Conservation (phyloP, 2,797 vertebrate genomes). For the Zalophus californianus region DNA sequence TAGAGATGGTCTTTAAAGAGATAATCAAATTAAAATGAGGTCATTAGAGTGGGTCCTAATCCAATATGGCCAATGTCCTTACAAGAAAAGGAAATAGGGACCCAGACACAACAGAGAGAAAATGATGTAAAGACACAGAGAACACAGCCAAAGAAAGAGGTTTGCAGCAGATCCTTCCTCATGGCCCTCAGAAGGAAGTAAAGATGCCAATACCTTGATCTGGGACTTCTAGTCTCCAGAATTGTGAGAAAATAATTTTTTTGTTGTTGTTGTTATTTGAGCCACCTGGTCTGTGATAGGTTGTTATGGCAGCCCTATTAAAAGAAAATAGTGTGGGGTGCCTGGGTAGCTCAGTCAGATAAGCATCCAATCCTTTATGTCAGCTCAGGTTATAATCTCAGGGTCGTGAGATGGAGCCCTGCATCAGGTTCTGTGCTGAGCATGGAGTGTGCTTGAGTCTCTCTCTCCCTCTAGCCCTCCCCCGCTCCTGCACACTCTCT, state of each 20-base stretch:
- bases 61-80: not conserved
- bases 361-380: not conserved
- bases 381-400: not conserved
- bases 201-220: not conserved
- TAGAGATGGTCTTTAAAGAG: not conserved
- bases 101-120: not conserved
- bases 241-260: not conserved
- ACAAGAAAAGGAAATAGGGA: not conserved
- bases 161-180: not conserved
- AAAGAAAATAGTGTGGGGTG: not conserved
- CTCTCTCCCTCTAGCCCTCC: not conserved
- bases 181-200: rapidly evolving
- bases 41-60: not conserved
- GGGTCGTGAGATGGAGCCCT: not conserved
- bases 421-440: not conserved
- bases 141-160: not conserved
- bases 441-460: not conserved
- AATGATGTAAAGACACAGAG: not conserved
- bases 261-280: not conserved
- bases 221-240: not conserved
- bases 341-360: not conserved
- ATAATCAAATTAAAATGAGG: not conserved
- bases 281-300: not conserved
- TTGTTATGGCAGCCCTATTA: not conserved
- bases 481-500: not conserved